Base-by-base conservation (phyloP, 35 echinoderm and acorn worm genomes). In the Heliocidaris tuberculata region DNA sequence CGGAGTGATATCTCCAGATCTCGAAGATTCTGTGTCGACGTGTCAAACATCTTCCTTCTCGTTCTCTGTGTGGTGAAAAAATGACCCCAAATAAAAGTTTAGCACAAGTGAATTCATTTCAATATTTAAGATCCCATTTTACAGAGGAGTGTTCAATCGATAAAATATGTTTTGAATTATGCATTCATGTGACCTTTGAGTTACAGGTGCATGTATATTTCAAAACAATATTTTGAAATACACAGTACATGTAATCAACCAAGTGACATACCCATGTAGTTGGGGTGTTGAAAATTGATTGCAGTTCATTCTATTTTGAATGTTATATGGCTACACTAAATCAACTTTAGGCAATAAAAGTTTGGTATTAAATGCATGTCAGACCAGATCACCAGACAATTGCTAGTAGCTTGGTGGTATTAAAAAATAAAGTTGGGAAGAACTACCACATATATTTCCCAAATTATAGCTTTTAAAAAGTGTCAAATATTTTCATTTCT, bases 1-100 rank as follows among this genome's bases (percentile, higher is more conserved):
- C 98, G 85, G 31, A 99, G 88, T 94, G 98, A 99, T 5, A 99
- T 99, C 90, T 99, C 98, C 85, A 99, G 95, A 52, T 99, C 98
- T 92, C 98, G 94, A 32, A 99, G 92, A 78, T 97, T 99, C 93
- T 99, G 97, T 85, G 98, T 99, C 85, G 98, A 97, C 6, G 97
- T 94, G 47, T 99, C 98, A 85, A 97, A 96, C 96, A 99, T 97
- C 95, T 99, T 99, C 95, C 97, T 99, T 70, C 98, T 88, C 94
- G 97, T 96, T 71, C 96, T 97, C 98, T 99, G 98, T 95, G 31
- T 93, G 48, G 90, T 30, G n/a, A 86, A 61, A 94, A 86, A 95
- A 27, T 13, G 65, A 7, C 65, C 65, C 21, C 15, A 78, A 78
- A 78, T 78, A 3, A n/a, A 78, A 78, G 65, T 78, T 42, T 78